Percentiles rank a stretch among this genome's conserved stretches.
Evolutionary conservation across 2,797 vertebrate genomes (phyloP).

Genomic region (Nyctibius grandis): DNA sequence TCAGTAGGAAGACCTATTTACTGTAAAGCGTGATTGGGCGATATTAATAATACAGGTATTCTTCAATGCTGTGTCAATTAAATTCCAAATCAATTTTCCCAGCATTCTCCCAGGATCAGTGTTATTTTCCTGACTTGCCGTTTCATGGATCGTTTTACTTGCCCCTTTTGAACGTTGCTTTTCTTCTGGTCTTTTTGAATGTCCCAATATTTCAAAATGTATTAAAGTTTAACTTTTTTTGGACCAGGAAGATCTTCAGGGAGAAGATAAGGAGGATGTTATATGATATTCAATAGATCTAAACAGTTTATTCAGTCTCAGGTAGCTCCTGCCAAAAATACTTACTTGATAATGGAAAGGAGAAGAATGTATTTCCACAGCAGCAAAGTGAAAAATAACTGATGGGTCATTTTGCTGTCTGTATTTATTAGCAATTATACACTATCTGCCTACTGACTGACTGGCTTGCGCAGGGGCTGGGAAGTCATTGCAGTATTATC

Average conservation of each 20-base stretch:
- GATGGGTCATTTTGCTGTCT: neutral
- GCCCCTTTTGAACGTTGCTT: neutral
- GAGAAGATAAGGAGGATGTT: neutral
- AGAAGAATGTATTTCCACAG: neutral
- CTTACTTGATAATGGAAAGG: neutral
- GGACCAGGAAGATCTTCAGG: neutral
- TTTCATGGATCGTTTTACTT: neutral
- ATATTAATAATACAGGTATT: neutral
- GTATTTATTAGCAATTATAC: neutral
- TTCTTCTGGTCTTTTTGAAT: neutral
- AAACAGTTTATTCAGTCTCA: neutral
- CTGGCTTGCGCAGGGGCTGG: neutral
- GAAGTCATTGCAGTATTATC: neutral
- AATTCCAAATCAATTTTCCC: neutral
- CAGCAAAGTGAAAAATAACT: neutral
- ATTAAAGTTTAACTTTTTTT: neutral
- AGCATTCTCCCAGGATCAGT: neutral
- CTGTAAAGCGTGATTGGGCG: neutral
- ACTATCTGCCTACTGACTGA: neutral
- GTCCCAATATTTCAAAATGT: neutral
- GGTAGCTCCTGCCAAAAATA: neutral
- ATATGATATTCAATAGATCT: neutral
- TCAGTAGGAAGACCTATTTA: neutral
- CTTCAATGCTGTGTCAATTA: neutral
- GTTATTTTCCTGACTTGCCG: neutral